phyloP scores from a whole-genome alignment of 1,140 invertebrate species.

The Stegodyphus dumicola region DNA sequence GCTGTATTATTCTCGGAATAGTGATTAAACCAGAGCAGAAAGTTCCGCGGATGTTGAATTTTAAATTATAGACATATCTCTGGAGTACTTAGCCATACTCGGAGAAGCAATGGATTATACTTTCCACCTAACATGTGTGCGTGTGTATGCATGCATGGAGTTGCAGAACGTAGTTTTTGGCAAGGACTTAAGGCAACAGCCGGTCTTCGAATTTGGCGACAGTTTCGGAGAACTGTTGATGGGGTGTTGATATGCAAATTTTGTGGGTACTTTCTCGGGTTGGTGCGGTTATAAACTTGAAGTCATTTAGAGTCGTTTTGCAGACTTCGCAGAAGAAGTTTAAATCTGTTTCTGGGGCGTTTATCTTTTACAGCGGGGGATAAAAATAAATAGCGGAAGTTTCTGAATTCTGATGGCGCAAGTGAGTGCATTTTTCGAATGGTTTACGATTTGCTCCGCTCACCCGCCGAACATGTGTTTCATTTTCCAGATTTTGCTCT shows the following conservation, averaged over 20 bases:
- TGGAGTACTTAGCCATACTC: conserved; percentile 35
- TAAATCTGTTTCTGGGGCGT: conserved; percentile 48
- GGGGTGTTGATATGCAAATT: conserved; percentile 54
- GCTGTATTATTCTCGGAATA: conserved; percentile 34
- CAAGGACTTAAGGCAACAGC: conserved; percentile 40
- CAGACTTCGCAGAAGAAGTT: conserved; percentile 51
- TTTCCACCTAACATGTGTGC: neutral
- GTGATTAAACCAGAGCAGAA: conserved; percentile 44
- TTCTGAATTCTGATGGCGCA: too few relatives aligned
- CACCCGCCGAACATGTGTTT: too few relatives aligned
- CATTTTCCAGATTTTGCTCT: too few relatives aligned
- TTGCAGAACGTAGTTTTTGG: conserved; percentile 24
- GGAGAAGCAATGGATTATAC: neutral
- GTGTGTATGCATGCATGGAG: neutral
- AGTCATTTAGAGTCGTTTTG: conserved; percentile 53
- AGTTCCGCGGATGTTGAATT: conserved; percentile 46
- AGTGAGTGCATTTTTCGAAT: too few relatives aligned
- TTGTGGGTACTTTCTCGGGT: neutral
- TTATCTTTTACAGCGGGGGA: conserved; percentile 46
- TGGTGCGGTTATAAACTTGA: conserved; percentile 41
- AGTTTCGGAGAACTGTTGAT: conserved; percentile 31
- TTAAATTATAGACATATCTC: conserved; percentile 54
- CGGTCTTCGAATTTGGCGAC: conserved; percentile 26
- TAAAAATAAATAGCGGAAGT: conserved; percentile 46
- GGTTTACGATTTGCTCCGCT: too few relatives aligned